These are phyloP conservation scores for Metopolophium dirhodum DNA, from an alignment of 1,140 invertebrate genomes.

Conservation along the genomic window DNA sequence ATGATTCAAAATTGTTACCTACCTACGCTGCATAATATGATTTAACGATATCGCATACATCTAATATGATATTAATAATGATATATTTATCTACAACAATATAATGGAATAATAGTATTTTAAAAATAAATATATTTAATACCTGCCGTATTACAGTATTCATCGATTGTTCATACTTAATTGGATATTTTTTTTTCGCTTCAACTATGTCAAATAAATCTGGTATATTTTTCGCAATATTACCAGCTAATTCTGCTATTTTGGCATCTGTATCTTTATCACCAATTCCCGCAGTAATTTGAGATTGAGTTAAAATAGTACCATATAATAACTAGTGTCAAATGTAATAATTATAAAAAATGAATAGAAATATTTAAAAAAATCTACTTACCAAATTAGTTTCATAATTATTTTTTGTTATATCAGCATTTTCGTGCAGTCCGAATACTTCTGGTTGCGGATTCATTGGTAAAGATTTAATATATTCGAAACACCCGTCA, in stretches of 20 bases:
- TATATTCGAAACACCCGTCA: constrained; percentile 77
- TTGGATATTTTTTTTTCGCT: constrained; percentile 1
- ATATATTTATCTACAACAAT: neutral
- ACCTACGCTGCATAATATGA: too few species aligned
- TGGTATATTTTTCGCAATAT: constrained; percentile 3
- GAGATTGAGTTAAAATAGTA: constrained; percentile 43
- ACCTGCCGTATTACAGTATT: constrained; percentile 40
- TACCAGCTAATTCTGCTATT: neutral
- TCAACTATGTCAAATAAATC: neutral
- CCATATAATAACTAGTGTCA: neutral
- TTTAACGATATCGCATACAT: too few species aligned
- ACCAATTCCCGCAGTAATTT: neutral
- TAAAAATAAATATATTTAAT: neutral
- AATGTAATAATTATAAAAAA: constrained; percentile 60
- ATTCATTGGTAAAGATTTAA: constrained; percentile 75
- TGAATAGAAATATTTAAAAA: constrained; percentile 8
- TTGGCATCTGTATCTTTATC: neutral
- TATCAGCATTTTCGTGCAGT: constrained; percentile 90
- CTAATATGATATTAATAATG: too few species aligned
- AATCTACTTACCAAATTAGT: constrained; percentile 70
- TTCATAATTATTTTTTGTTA: constrained; percentile 90
- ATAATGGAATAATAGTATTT: neutral
- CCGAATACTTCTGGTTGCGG: constrained; percentile 87
- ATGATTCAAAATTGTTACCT: too few species aligned
- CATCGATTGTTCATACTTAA: constrained; percentile 54